Conservation (phyloP, 2,888 invertebrate genomes). For the Anoplius nigerrimus region DNA sequence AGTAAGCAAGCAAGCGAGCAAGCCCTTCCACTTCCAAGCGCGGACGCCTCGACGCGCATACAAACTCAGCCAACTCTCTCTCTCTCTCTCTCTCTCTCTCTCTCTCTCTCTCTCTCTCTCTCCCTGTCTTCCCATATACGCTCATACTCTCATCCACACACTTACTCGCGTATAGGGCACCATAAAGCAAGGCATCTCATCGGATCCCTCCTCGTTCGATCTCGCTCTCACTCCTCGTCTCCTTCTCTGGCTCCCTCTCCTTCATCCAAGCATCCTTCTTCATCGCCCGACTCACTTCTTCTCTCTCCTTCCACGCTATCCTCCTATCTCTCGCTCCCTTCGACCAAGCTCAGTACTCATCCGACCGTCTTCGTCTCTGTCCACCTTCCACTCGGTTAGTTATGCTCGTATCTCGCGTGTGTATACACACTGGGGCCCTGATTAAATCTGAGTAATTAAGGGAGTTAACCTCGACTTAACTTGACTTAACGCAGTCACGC, state of each 20-base stretch:
- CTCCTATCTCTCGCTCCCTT: constrained; percentile 10
- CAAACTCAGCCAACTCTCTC: no score
- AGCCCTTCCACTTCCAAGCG: constrained; percentile 36
- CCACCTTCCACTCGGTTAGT: constrained; percentile 49
- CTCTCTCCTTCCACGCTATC: constrained; percentile 14
- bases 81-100: no score
- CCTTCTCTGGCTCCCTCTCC: constrained; percentile 2
- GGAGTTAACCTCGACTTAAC: constrained; percentile 74
- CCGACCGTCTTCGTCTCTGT: constrained; percentile 33
- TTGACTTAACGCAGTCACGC: constrained; percentile 75
- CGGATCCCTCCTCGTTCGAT: constrained; percentile 23
- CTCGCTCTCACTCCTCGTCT: not conserved
- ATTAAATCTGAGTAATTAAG: constrained; percentile 75
- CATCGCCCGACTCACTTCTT: constrained; percentile 18
- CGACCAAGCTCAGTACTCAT: constrained; percentile 14
- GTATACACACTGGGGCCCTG: constrained; percentile 60
- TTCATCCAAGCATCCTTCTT: not conserved
- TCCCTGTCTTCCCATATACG: no score
- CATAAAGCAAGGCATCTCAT: constrained; percentile 41
- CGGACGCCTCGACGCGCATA: constrained; percentile 56
- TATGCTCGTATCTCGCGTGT: constrained; percentile 58
- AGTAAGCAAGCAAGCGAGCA: constrained; percentile 68
- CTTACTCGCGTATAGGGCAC: not conserved
- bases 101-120: no score
- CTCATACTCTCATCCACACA: no score